Evolutionary conservation across 2,113 vertebrate species (phyloP), one percentile per base, ranked within the genome.

Genomic region (Gulo gulo): DNA sequence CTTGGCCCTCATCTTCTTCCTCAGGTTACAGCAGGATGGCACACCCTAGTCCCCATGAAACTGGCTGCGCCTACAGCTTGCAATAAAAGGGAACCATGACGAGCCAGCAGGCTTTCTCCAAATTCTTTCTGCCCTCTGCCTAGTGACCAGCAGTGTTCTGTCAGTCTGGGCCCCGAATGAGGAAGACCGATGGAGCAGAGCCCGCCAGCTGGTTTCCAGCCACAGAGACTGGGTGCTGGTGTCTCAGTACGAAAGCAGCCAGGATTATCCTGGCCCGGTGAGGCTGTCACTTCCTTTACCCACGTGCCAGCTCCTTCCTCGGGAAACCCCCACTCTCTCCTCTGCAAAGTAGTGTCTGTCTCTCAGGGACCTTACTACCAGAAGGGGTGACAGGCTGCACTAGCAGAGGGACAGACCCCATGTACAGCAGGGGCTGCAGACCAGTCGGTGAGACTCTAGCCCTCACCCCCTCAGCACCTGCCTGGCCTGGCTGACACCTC

Each of bases 81-180:
- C 81, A 57, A n/a, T 67, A 47, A 91, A 42, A 47, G 67, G 42
- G 57, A 4, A 9, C 10, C 20, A 0, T 2, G 26, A 45, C 26
- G 57, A 21, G 42, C 79, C 84, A 24, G 71, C 0, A 0, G 61
- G 59, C 59, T 39, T n/a, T 13, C 10, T 42, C 61, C n/a, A 4
- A 10, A 34, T 23, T 88, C 45, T 34, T 36, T 36, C 52, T 57
- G n/a, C 29, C 16, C 74, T n/a, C 45, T 26, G 42, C 31, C 39
- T 18, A 14, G 79, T 23, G n/a, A 16, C 29, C 52, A 31, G 80
- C 67, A 0, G 26, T 4, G 39, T 59, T 59, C 36, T 87, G 47
- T 24, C n/a, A 39, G 14, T 7, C 39, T 0, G 8, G n/a, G 45
- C 36, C 21, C 0, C 4, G 61, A 57, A 36, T 6, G 29, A 3